A percentile compares a stretch with the other conserved stretches of the same genome.
phyloP scores from a whole-genome alignment of 2,113 vertebrate genomes.

The Sisor rabdophorus region DNA sequence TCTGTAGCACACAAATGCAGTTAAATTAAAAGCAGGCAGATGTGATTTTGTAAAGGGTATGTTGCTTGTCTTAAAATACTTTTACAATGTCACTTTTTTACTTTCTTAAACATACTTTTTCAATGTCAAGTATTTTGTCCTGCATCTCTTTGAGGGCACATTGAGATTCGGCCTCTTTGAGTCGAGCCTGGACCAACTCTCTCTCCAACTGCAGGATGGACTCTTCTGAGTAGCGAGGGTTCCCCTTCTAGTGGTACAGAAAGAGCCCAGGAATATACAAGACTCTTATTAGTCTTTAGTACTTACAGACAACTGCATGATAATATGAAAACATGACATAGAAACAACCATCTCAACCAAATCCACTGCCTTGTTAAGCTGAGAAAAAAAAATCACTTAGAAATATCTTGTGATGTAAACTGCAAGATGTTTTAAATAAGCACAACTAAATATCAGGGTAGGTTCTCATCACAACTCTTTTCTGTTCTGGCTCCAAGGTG shows the following conservation, averaged over 20 bases:
- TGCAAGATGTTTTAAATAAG: too few relatives aligned
- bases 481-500: too few relatives aligned
- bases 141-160: conserved; percentile 98
- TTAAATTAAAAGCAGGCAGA: background rate
- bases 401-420: background rate
- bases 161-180: conserved; percentile 94
- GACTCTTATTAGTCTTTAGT: background rate
- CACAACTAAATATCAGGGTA: too few relatives aligned
- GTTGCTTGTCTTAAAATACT: background rate
- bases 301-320: background rate
- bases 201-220: conserved; percentile 91
- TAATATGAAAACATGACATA: background rate
- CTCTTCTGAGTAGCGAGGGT: conserved; percentile 86
- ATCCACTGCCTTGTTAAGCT: background rate
- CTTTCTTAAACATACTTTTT: conserved; percentile 79
- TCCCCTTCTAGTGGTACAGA: conserved; percentile 70
- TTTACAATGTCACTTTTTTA: too few relatives aligned
- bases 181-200: conserved; percentile 89
- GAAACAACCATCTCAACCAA: background rate
- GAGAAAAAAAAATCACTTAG: background rate
- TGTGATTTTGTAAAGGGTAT: background rate
- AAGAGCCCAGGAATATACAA: background rate
- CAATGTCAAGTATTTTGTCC: conserved; percentile 94
- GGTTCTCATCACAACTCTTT: too few relatives aligned
- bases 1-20: conserved; percentile 64